These are phyloP conservation scores for Eupithecia insigniata DNA, from an alignment of 2,888 invertebrate genomes.

Conservation along the genomic window DNA sequence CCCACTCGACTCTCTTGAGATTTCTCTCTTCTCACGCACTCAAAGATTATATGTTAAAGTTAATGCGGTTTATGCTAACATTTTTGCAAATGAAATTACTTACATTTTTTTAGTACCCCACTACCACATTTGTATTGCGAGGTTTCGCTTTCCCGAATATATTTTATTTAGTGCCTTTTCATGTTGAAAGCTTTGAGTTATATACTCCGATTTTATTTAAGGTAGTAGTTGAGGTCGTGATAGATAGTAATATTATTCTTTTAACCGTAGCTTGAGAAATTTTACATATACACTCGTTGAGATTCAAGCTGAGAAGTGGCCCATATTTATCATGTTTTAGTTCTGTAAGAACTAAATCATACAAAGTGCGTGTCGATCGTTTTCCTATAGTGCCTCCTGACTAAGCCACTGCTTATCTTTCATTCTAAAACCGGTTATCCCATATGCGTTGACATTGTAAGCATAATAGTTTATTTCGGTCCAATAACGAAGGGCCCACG, in stretches of 20 bases:
- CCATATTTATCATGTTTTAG: background rate
- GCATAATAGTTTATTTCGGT: slow-evolving; percentile 78
- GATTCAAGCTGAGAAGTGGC: background rate
- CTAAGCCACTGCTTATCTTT: slow-evolving; percentile 35
- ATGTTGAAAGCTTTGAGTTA: slow-evolving; percentile 59
- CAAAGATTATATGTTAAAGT: slow-evolving; percentile 78
- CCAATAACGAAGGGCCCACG: slow-evolving; percentile 70
- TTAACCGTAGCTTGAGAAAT: slow-evolving; percentile 5
- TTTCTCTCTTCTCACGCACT: slow-evolving; percentile 58
- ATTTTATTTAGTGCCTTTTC: slow-evolving; percentile 70
- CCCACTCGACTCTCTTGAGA: slow-evolving; percentile 55
- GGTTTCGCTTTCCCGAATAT: slow-evolving; percentile 62
- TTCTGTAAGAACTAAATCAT: background rate
- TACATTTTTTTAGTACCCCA: background rate
- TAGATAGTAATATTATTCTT: slow-evolving; percentile 35
- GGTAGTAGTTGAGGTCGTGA: slow-evolving; percentile 39
- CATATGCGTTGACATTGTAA: slow-evolving; percentile 68
- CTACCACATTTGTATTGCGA: slow-evolving; percentile 67
- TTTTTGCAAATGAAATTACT: slow-evolving; percentile 74
- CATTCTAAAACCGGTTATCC: slow-evolving; percentile 41
- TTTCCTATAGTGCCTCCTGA: background rate
- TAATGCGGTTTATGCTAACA: slow-evolving; percentile 63
- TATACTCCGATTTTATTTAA: slow-evolving; percentile 52
- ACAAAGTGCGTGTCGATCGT: background rate
- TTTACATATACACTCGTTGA: background rate